A percentile compares a stretch with the other conserved stretches of the same genome.
Conservation (phyloP, 2,797 vertebrate genomes). For the Saguinus oedipus region DNA sequence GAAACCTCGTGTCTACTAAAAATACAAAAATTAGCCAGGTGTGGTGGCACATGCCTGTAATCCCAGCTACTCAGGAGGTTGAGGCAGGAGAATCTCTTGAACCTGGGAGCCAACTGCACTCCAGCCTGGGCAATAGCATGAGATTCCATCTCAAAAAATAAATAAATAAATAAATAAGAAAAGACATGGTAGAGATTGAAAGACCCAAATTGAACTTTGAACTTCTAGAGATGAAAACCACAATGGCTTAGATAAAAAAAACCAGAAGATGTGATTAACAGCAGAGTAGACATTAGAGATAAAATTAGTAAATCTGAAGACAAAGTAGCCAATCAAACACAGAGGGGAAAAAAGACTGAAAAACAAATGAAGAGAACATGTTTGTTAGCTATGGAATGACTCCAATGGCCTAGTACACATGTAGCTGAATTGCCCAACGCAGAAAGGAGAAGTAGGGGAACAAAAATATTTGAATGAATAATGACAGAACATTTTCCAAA, state of each 20-base stretch:
- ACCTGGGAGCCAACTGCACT: background rate
- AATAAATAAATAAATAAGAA: too few species aligned
- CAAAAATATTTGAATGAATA: background rate
- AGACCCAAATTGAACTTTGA: background rate
- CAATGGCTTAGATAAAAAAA: background rate
- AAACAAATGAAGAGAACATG: background rate
- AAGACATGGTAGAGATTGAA: background rate
- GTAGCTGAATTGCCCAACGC: background rate
- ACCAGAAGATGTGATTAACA: background rate
- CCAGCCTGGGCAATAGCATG: background rate
- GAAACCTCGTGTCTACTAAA: background rate
- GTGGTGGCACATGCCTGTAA: background rate
- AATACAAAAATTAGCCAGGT: background rate
- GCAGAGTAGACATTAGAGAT: background rate
- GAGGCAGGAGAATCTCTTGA: background rate
- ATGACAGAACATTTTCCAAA: background rate
- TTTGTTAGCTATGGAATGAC: background rate
- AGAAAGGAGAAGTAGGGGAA: background rate
- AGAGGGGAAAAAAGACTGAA: background rate
- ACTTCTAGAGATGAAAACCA: background rate
- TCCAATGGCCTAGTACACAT: background rate
- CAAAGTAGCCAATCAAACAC: background rate
- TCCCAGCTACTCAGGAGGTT: background rate
- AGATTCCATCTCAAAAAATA: background rate
- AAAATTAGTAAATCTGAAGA: background rate